These are phyloP conservation scores for Acrocephalus scirpaceus DNA, from an alignment of 2,797 vertebrate genomes.

Conservation along the genomic window DNA sequence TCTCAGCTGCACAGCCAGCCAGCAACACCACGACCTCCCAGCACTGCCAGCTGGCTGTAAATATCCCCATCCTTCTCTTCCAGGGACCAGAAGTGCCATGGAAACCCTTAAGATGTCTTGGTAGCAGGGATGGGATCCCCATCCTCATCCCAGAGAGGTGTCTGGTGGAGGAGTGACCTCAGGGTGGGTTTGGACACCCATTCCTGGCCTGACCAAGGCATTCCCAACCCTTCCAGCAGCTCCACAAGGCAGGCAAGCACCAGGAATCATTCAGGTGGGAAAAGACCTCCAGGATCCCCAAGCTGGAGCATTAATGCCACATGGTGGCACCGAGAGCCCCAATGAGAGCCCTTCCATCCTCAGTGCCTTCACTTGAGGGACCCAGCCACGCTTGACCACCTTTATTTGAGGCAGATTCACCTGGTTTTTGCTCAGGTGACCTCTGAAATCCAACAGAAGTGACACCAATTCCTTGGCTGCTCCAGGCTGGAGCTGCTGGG, in stretches of 20 bases:
- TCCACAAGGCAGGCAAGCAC: neutral
- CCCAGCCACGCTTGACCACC: accelerated
- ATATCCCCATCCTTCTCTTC: neutral
- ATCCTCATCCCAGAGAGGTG: neutral
- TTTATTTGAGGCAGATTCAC: neutral
- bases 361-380: neutral
- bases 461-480: neutral
- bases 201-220: neutral
- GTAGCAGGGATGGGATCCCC: neutral
- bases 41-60: neutral
- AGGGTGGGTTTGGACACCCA: neutral
- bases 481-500: neutral
- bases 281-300: neutral
- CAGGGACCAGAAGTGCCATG: neutral
- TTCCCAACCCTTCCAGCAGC: neutral
- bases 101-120: neutral
- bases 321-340: neutral
- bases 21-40: neutral
- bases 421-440: neutral
- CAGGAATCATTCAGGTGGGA: neutral
- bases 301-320: neutral
- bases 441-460: neutral
- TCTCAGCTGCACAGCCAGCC: neutral
- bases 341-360: accelerated
- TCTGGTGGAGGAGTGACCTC: neutral